Conservation (phyloP, 35 echinoderm and acorn worm genomes). For the Acanthaster planci region DNA sequence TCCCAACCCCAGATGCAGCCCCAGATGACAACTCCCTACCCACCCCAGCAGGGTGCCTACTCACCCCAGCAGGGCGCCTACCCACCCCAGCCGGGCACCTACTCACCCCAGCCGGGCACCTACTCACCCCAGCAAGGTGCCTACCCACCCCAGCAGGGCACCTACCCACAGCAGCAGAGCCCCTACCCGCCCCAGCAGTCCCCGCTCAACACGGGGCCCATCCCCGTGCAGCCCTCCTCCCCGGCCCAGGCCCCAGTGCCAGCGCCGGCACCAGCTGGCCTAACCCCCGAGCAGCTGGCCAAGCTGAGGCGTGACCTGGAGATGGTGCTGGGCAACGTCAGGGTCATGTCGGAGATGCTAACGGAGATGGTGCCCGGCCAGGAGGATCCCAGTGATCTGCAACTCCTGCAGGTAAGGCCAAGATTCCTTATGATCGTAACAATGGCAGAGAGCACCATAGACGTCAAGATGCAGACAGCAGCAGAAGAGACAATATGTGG, state of each 20-base stretch:
- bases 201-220: conserved; percentile 14
- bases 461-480: too few species aligned
- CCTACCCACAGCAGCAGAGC: conserved; percentile 1
- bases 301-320: conserved; percentile 88
- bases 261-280: background rate
- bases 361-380: conserved; percentile 87
- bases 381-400: conserved; percentile 78
- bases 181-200: background rate
- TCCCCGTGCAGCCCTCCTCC: background rate
- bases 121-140: background rate
- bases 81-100: background rate
- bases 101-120: background rate
- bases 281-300: conserved; percentile 70
- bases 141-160: conserved; percentile 60
- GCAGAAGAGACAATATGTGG: too few species aligned
- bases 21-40: background rate
- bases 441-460: too few species aligned
- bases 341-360: conserved; percentile 98
- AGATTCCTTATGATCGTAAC: too few species aligned
- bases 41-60: background rate
- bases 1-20: conserved; percentile 29
- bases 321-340: conserved; percentile 78
- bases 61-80: conserved; percentile 16
- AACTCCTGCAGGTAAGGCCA: conserved; percentile 79
- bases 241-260: conserved; percentile 47